phyloP scores from a whole-genome alignment of 2,113 vertebrate genomes.

The Nerophis lumbriciformis region DNA sequence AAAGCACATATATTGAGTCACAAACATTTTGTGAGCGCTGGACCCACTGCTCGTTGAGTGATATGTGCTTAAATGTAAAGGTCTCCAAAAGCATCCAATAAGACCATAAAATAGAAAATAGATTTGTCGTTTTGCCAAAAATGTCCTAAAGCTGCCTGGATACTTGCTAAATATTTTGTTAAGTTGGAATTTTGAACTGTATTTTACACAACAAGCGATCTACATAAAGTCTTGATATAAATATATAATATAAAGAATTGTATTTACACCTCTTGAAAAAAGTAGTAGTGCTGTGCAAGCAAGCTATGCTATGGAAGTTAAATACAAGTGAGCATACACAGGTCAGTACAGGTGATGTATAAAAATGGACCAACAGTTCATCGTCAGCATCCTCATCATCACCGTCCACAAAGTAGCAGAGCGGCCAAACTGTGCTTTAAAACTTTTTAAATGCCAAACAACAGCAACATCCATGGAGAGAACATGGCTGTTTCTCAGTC shows the following conservation, averaged over 20 bases:
- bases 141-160: too few relatives aligned
- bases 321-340: slow-evolving; percentile 47
- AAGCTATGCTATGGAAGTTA: slow-evolving; percentile 44
- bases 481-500: slow-evolving; percentile 22
- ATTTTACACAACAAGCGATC: slow-evolving; percentile 49
- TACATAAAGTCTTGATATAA: slow-evolving; percentile 55
- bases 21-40: too few relatives aligned
- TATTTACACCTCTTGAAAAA: slow-evolving; percentile 63
- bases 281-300: slow-evolving; percentile 45
- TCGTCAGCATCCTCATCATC: neutral
- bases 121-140: too few relatives aligned
- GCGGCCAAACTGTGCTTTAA: slow-evolving; percentile 13
- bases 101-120: too few relatives aligned
- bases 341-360: slow-evolving; percentile 55
- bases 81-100: too few relatives aligned
- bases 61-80: too few relatives aligned
- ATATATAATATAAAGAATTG: slow-evolving; percentile 64
- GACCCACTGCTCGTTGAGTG: too few relatives aligned
- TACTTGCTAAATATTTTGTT: too few relatives aligned
- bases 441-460: slow-evolving; percentile 12
- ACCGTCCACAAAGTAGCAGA: slow-evolving; percentile 13
- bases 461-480: neutral
- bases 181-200: slow-evolving; percentile 25
- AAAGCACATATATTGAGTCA: too few relatives aligned
- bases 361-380: slow-evolving; percentile 26